phyloP scores from a whole-genome alignment of 2,113 vertebrate species.

The Arizona elegans region DNA sequence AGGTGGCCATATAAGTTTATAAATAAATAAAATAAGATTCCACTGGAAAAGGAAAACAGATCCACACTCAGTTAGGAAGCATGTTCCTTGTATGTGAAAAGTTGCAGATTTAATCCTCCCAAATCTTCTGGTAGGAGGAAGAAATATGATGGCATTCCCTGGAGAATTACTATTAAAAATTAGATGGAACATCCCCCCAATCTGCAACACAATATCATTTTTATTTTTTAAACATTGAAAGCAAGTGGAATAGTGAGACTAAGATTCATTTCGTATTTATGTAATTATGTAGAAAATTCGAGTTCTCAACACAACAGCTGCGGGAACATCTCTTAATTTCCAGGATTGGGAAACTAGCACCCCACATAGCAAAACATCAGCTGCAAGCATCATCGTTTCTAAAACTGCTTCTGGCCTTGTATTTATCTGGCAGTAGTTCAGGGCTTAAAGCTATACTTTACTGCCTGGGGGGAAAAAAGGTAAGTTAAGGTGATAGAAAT shows the following conservation, averaged over 20 bases:
- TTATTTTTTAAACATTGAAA: not conserved
- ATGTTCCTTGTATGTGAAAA: not conserved
- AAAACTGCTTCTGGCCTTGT: not conserved
- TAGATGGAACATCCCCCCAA: not conserved
- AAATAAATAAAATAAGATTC: not conserved
- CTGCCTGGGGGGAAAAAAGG: not conserved
- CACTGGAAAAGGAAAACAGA: not conserved
- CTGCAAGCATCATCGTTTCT: not conserved
- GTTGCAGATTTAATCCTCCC: not conserved
- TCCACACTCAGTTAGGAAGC: not conserved
- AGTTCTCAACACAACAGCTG: not conserved
- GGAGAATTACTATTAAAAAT: not conserved
- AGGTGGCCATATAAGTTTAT: not conserved
- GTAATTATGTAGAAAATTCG: not conserved
- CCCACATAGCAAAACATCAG: not conserved
- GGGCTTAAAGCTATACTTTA: not conserved
- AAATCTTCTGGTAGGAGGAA: not conserved
- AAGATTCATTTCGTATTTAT: not conserved
- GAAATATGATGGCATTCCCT: not conserved
- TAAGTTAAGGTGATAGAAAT: not conserved
- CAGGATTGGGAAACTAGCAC: not conserved
- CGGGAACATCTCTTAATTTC: not conserved
- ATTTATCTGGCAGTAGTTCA: not conserved
- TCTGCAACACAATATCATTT: not conserved
- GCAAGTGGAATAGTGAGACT: not conserved